Conservation (phyloP, 2,797 vertebrate genomes). For the Champsocephalus gunnari region DNA sequence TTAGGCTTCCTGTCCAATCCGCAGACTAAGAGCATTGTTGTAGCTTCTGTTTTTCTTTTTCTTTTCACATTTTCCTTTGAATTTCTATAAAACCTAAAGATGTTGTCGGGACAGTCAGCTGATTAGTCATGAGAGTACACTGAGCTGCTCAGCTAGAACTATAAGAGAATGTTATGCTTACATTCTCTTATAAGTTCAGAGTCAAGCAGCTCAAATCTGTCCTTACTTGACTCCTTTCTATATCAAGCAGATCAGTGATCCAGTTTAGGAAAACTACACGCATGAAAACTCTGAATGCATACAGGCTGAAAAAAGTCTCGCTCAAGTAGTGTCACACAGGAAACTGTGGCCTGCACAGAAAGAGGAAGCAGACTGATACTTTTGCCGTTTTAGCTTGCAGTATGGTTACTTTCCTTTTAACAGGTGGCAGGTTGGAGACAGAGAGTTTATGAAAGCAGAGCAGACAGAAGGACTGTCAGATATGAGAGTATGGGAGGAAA, state of each 20-base stretch:
- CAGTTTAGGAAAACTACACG: neutral
- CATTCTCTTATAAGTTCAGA: neutral
- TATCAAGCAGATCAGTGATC: neutral
- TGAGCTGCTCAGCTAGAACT: neutral
- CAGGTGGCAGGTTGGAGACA: neutral
- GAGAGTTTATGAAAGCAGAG: too few relatives aligned
- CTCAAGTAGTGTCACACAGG: slow-evolving; percentile 50
- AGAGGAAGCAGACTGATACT: slow-evolving; percentile 60
- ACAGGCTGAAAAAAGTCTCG: neutral
- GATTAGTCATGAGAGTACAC: neutral
- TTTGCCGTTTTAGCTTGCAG: slow-evolving; percentile 35
- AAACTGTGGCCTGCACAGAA: slow-evolving; percentile 60
- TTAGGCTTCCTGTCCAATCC: slow-evolving; percentile 13
- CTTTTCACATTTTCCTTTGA: neutral
- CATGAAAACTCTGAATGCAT: neutral
- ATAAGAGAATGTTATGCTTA: neutral
- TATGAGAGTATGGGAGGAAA: too few relatives aligned
- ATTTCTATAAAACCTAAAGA: neutral
- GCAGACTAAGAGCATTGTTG: neutral
- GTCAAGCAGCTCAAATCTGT: neutral
- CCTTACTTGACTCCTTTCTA: neutral
- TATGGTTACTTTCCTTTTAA: slow-evolving; percentile 42
- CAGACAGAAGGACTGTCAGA: too few relatives aligned
- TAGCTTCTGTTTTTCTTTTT: slow-evolving; percentile 5
- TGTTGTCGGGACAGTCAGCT: neutral